phyloP scores from a whole-genome alignment of 2,888 invertebrate species.

The Sarcophaga variegata region DNA sequence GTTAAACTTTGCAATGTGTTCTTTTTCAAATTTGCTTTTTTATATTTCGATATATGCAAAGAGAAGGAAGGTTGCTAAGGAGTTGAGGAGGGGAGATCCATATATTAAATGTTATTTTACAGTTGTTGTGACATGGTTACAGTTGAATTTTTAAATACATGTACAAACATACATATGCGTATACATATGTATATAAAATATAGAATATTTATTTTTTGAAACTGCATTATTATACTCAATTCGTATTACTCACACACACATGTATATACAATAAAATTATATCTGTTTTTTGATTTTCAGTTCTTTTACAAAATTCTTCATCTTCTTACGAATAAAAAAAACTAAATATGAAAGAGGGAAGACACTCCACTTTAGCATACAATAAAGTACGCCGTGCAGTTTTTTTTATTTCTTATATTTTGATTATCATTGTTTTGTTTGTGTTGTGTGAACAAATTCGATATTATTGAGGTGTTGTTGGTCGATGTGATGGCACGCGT shows the following conservation, averaged over 20 bases:
- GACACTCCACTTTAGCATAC: conserved; percentile 55
- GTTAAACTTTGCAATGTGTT: conserved; percentile 63
- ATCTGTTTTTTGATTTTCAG: conserved; percentile 37
- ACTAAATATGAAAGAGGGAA: conserved; percentile 50
- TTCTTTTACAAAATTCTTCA: conserved; percentile 57
- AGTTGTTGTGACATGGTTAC: conserved; percentile 48
- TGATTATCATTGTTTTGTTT: conserved; percentile 41
- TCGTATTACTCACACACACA: conserved; percentile 15
- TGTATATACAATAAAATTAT: not conserved
- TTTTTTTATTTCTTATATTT: conserved; percentile 48
- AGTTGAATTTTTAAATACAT: conserved; percentile 47
- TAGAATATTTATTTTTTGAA: conserved; percentile 53
- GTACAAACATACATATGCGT: not conserved
- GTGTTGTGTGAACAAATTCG: conserved; percentile 60
- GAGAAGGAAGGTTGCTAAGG: conserved; percentile 18
- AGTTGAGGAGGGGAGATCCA: not conserved
- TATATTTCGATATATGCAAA: conserved; percentile 35
- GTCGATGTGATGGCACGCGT: conserved; percentile 69
- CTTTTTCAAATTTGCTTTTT: conserved; percentile 44
- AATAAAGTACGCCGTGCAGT: conserved; percentile 62
- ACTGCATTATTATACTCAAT: conserved; percentile 30
- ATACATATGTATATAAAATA: conserved; percentile 37
- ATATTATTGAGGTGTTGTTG: conserved; percentile 69
- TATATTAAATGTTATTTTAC: conserved; percentile 43
- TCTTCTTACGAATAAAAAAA: conserved; percentile 2